Evolutionary conservation across 1,140 invertebrate species (phyloP), one percentile per base, ranked within the genome.

Genomic region (Bombus fervidus): DNA sequence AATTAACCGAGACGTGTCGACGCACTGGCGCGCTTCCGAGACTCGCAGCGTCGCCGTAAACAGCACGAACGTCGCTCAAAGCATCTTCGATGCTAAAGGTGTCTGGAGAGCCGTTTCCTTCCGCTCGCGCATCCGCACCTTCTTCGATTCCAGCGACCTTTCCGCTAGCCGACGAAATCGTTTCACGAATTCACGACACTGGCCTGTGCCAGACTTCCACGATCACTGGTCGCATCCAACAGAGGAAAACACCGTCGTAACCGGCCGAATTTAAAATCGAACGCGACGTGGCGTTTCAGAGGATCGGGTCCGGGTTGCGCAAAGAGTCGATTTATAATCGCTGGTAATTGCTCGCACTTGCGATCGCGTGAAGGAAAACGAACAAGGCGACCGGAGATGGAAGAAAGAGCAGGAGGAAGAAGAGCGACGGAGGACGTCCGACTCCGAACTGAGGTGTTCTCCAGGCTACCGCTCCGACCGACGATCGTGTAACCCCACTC

Each of bases 361-460:
- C 28, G 31, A 28, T 66, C 57, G 12, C 47, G 37, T 18, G 28
- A 34, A 43, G 9, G 3, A 22, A n/a, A 69, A 73, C 34, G 37
- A 59, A 25, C 31, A n/a, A 25, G 3, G 25, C 15, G 41, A 64
- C 18, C 47, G 47, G 18, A 53, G 47, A 22, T 18, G 15, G 47
- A 53, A 59, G 39, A 10, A 57, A 39, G 34, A 62, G 18, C 18
- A 15, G 43, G 10, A 47, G 28, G 18, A 62, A 83, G 34, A 57
- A 77, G 72, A 76, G 53, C 62, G 53, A 79, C 83, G 79, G 73
- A 64, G 72, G 34, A 83, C 87, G 76, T 89, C 79, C 71, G 76
- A 81, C 75, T 88, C 87, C 76, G 53, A 71, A 89, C 88, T 89
- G 84, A 88, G 77, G 43, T 77, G 72, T 80, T 81, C 66, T 80